Evolutionary conservation across 2,113 vertebrate genomes (phyloP), one percentile per base, ranked within the genome.

Genomic region (Rallus limicola): DNA sequence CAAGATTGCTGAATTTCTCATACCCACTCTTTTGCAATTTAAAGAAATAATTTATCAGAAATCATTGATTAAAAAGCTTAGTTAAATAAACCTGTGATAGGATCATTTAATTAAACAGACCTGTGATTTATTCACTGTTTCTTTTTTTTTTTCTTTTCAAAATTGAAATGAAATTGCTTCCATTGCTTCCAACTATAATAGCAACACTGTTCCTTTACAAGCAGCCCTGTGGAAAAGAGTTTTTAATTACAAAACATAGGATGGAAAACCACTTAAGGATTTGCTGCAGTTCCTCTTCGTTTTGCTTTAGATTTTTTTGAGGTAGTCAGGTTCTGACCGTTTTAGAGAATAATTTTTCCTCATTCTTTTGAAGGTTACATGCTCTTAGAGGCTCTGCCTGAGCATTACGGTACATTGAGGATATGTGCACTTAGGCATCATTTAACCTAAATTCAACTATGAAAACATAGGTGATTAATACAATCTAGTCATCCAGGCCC

Each of bases 401-500:
- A 79, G 40, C 67, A 21, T 29, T 82, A 64, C 8, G 42, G 8
- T 34, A 34, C 13, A 16, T 33, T 44, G 40, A 77, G 21, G 55
- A 72, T 65, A 64, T 0, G 0, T 0, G 3, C 29, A n/a, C 8
- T 68, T 46, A 70, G 13, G 12, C 46, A 53, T 58, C n/a, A 83
- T 64, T 80, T 82, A 82, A 33, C 85, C n/a, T 64, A 69, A 93
- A 86, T 64, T 83, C 68, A 86, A 26, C 29, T 50, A 44, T 56
- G 44, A 58, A 69, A 91, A 65, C 0, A 0, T 6, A 64, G 48
- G 10, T 82, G 62, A 56, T 72, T 88, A 94, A 93, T 38, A 25
- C 34, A 90, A 24, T 52, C 55, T 13, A 71, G 15, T 75, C 56
- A 75, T 52, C 23, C 55, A 86, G 60, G 12, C 52, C 21, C 11